Base-by-base conservation (phyloP, 2,113 vertebrate genomes). In the Bucco capensis region DNA sequence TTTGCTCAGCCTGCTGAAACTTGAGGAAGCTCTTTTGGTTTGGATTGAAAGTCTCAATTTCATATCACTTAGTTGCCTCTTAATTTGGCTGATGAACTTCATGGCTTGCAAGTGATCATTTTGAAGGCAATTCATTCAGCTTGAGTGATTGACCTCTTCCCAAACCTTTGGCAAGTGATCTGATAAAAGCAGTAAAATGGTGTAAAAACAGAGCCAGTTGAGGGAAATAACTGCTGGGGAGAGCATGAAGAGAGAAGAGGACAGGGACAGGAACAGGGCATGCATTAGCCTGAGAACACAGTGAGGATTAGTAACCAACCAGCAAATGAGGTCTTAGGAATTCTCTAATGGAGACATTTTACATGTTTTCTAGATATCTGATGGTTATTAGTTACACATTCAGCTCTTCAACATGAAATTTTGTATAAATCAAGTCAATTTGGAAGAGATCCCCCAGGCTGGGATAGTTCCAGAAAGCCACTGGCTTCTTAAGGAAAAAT, bases 381-480 rank as follows among this genome's bases (percentile, higher is more conserved):
- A 78, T 62, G 81, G 89, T 11, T 90, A n/a, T 94, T 51, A 65
- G 74, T 73, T 79, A 69, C 94, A 92, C 38, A 18, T 62, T 51
- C 65, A 67, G 1, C 65, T 62, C 54, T 54, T 77, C 35, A 10
- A 33, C 88, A 49, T 22, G 57, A 82, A 67, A 64, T 93, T 65
- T 77, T 46, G 53, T 89, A 30, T 78, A 94, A 94, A 93, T 8
- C 86, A 83, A 44, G 31, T 28, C 49, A 46, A 46, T 85, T 53
- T 92, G 92, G 91, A 58, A 62, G 28, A 31, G 31, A 21, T 84
- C 58, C 9, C 10, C 5, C 30, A 51, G 61, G 6, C 62, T 44
- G 75, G 47, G 69, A 7, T 2, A 3, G 35, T 17, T 49, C 46
- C 67, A 25, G 27, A 35, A 49, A 51, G 53, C 54, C 49, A 8